Evolutionary conservation across 2,888 invertebrate species (phyloP).

Genomic region (Lissocephala sabroskyi): DNA sequence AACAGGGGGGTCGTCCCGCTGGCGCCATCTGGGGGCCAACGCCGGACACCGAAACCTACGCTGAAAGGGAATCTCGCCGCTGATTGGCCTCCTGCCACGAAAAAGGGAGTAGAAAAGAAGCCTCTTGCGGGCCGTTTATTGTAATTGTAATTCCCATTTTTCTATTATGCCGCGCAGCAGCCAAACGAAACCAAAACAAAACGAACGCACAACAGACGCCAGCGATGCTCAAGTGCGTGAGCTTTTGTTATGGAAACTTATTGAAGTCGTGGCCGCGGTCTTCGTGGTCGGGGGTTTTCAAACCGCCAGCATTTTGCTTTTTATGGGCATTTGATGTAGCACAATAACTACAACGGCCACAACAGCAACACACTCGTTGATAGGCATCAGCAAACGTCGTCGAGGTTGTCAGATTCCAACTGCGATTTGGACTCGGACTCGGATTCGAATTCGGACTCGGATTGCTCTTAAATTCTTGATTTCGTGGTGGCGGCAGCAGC

Average conservation of each 20-base stretch:
- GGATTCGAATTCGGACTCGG: slow-evolving; percentile 15
- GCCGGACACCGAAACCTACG: no score
- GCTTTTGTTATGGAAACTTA: slow-evolving; percentile 63
- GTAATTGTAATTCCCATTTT: slow-evolving; percentile 48
- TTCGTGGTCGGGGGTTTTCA: slow-evolving; percentile 25
- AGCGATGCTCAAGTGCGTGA: slow-evolving; percentile 57
- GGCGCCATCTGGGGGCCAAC: no score
- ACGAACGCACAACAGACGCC: slow-evolving; percentile 57
- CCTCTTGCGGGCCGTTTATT: slow-evolving; percentile 37
- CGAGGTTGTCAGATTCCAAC: not conserved
- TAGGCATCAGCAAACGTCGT: slow-evolving; percentile 43
- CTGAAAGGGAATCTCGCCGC: no score
- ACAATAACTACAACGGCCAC: slow-evolving; percentile 17
- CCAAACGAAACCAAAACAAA: slow-evolving; percentile 15
- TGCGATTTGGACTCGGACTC: slow-evolving; percentile 26
- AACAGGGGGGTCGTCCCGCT: no score
- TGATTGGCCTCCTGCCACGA: no score
- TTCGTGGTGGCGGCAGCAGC: slow-evolving; percentile 52
- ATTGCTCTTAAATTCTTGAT: slow-evolving; percentile 55
- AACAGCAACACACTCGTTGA: slow-evolving; percentile 44
- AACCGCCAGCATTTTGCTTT: slow-evolving; percentile 41
- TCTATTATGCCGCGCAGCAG: slow-evolving; percentile 15
- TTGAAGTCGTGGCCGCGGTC: slow-evolving; percentile 40
- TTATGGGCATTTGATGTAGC: slow-evolving; percentile 55
- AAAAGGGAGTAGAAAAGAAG: no score